Evolutionary conservation across 2,888 invertebrate species (phyloP).

Genomic region (Caenorhabditis doughertyi): DNA sequence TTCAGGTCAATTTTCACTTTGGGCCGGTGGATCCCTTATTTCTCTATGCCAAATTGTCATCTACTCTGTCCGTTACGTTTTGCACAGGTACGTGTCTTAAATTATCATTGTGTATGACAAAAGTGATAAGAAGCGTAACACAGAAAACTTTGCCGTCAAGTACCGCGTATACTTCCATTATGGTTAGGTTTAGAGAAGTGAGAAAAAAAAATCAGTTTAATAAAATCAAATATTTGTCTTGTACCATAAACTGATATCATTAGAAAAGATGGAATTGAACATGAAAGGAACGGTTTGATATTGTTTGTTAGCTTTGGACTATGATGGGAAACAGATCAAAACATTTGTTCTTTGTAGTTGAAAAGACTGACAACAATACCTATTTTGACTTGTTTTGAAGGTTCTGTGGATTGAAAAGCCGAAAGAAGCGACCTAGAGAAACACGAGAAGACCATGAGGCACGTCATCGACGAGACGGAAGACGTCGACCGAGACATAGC

Average conservation of each 20-base stretch:
- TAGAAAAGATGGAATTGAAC: neutral
- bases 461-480: conserved; percentile 23
- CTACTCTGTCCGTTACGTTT: conserved; percentile 65
- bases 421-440: conserved; percentile 9
- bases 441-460: conserved; percentile 43
- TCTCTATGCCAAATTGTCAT: conserved; percentile 77
- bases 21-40: conserved; percentile 79
- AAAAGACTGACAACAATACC: conserved; percentile 5
- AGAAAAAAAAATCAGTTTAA: conserved; percentile 3
- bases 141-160: conserved; percentile 11
- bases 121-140: conserved; percentile 34
- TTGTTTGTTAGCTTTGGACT: too few species aligned
- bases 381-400: conserved; percentile 17
- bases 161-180: conserved; percentile 7
- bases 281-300: conserved; percentile 26
- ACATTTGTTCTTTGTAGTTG: conserved; percentile 12
- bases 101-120: conserved; percentile 46
- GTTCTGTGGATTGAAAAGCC: conserved; percentile 48
- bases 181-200: conserved; percentile 28
- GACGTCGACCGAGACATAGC: conserved; percentile 34
- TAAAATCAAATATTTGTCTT: conserved; percentile 50
- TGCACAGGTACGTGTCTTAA: conserved; percentile 57
- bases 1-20: conserved; percentile 80
- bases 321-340: conserved; percentile 10
- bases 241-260: conserved; percentile 17